phyloP scores from a whole-genome alignment of 2,888 invertebrate genomes.

The Tenthredo notha region DNA sequence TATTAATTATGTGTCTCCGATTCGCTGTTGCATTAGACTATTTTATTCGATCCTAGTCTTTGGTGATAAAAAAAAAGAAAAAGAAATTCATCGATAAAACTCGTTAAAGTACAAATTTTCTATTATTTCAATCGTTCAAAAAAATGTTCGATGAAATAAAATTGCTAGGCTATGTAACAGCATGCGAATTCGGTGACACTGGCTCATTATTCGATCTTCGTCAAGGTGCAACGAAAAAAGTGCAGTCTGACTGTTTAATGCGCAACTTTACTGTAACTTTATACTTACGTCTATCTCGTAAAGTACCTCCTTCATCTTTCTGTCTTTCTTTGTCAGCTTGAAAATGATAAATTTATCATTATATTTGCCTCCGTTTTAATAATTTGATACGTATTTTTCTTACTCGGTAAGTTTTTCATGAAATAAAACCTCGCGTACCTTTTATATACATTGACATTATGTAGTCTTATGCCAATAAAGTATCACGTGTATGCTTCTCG shows the following conservation, averaged over 20 bases:
- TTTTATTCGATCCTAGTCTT: background rate
- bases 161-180: background rate
- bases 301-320: background rate
- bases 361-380: background rate
- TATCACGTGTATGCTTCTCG: background rate
- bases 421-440: too few species aligned
- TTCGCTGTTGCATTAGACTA: background rate
- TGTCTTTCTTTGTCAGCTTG: conserved; percentile 18
- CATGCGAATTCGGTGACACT: background rate
- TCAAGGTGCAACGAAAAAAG: background rate
- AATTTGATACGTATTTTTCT: conserved; percentile 23
- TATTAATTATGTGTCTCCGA: background rate
- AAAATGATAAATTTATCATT: conserved; percentile 10
- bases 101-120: background rate
- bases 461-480: background rate
- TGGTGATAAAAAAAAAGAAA: background rate
- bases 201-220: background rate
- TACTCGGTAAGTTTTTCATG: background rate
- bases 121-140: background rate
- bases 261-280: conserved; percentile 31
- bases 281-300: conserved; percentile 27
- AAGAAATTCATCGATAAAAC: background rate
- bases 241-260: background rate
- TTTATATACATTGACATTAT: background rate
- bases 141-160: background rate